Evolutionary conservation across 2,888 invertebrate species (phyloP).

Genomic region (Adelognathus sp.): DNA sequence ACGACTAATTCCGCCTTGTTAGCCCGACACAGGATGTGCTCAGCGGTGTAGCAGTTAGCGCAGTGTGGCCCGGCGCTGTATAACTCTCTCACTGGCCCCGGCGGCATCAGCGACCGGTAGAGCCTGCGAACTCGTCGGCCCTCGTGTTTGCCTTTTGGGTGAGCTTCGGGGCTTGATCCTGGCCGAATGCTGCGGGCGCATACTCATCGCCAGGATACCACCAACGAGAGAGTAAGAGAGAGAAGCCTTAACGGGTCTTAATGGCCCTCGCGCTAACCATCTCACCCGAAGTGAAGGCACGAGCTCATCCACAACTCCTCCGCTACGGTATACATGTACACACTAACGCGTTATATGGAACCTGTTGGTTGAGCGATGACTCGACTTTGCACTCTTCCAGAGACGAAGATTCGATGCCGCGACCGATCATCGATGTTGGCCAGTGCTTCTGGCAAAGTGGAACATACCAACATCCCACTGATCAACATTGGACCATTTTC

Average conservation of each 20-base stretch:
- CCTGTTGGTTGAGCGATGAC: slow-evolving; percentile 46
- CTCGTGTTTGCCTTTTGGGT: slow-evolving; percentile 56
- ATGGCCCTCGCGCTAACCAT: slow-evolving; percentile 63
- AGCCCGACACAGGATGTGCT: slow-evolving; percentile 67
- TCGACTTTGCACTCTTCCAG: slow-evolving; percentile 25
- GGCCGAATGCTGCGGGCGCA: slow-evolving; percentile 37
- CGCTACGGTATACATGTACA: slow-evolving; percentile 5
- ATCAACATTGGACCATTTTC: not conserved
- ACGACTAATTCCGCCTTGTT: slow-evolving; percentile 76
- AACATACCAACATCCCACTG: not conserved
- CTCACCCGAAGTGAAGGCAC: slow-evolving; percentile 61
- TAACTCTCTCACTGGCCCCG: not conserved
- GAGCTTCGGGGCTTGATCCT: slow-evolving; percentile 46
- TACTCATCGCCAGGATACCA: slow-evolving; percentile 4
- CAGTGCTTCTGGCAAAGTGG: not conserved
- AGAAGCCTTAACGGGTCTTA: slow-evolving; percentile 62
- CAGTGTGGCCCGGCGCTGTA: slow-evolving; percentile 38
- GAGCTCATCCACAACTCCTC: slow-evolving; percentile 38
- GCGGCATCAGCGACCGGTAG: slow-evolving; percentile 18
- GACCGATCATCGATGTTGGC: not conserved
- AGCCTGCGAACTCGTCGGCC: slow-evolving; percentile 45
- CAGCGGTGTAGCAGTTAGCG: slow-evolving; percentile 41
- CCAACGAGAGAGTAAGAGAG: slow-evolving; percentile 26
- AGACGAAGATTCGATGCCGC: not conserved
- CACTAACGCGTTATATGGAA: slow-evolving; percentile 13